These are phyloP conservation scores for mouse (Mus musculus) DNA, from an alignment of 2,113 vertebrate species.

Conservation along the genomic window GRCm39 chr2:170868001-170868500, in stretches of 20 bases:
- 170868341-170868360: background rate
- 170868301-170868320: background rate
- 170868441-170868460: background rate
- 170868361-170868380: background rate
- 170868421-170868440: background rate
- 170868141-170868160: background rate
- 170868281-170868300: background rate
- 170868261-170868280: background rate
- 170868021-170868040: background rate
- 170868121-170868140: background rate
- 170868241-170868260: background rate
- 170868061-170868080: background rate
- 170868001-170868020: background rate
- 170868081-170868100: background rate
- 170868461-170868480: background rate
- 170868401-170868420: background rate
- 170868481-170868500: no score
- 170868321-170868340: background rate
- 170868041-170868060: background rate
- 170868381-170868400: background rate
- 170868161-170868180: background rate
- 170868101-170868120: background rate
- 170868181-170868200: background rate
- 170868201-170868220: background rate
- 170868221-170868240: background rate